phyloP scores from a whole-genome alignment of 2,797 vertebrate genomes.

The Clarias laeviceps region DNA sequence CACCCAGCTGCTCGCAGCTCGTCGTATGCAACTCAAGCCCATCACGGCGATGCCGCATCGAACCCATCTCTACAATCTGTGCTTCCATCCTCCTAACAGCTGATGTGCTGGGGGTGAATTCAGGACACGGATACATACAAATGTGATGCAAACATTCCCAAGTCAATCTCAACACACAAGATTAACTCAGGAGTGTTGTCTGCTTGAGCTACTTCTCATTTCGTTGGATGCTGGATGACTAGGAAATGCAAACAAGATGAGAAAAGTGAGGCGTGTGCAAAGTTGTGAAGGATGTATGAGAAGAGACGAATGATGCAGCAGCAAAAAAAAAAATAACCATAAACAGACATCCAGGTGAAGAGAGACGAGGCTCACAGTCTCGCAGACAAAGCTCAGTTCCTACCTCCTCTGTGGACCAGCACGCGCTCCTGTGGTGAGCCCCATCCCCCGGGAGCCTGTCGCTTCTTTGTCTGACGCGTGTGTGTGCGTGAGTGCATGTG shows the following conservation, averaged over 20 bases:
- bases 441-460: constrained; percentile 66
- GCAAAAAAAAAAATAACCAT: constrained; percentile 8
- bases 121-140: not conserved
- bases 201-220: not conserved
- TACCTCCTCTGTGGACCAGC: constrained; percentile 78
- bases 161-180: not conserved
- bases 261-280: constrained; percentile 4
- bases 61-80: not conserved
- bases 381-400: constrained; percentile 64
- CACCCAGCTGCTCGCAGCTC: constrained; percentile 34
- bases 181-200: not conserved
- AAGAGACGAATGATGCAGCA: not conserved
- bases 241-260: not conserved
- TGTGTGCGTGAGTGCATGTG: constrained; percentile 49
- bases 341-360: constrained; percentile 34
- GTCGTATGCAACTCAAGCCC: constrained; percentile 4
- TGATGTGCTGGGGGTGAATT: not conserved
- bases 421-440: constrained; percentile 79
- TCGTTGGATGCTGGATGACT: not conserved
- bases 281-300: constrained; percentile 10
- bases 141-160: not conserved
- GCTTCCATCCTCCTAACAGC: not conserved
- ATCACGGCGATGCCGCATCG: not conserved
- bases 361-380: constrained; percentile 29
- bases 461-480: constrained; percentile 58